Base-by-base conservation (phyloP, 64 coral and sea anemone genomes). In the Astreopora myriophthalma region DNA sequence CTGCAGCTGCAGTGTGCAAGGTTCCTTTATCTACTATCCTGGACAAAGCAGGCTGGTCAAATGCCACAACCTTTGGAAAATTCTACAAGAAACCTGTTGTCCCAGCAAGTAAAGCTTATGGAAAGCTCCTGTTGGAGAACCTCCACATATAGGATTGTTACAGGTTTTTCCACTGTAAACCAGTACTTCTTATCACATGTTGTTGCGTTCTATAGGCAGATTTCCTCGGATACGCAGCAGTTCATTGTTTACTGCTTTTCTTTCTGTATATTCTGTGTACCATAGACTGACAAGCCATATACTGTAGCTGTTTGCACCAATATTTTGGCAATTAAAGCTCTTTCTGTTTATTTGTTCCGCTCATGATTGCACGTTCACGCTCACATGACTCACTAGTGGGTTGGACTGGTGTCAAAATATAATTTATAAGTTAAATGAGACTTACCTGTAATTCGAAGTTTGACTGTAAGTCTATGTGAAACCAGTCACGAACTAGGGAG, bases 21-120 rank as follows among this genome's bases (percentile, higher is more conserved):
- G 85, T 87, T 57, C 85, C 69, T 74, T 88, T 73, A 75, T 88
- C 85, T 75, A 88, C 85, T 74, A 61, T 88, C 39, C 55, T 80
- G 76, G 76, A 57, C 46, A 80, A 80, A 28, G 76, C 46, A 80
- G 76, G 48, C 76, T 80, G 76, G 84, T 87, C 84, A 12, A 87
- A 71, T 87, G 84, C 37, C 84, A 87, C 6, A 87, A 87, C 84
- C 84, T 87, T 87, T 87, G 84, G 3, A 38, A 87, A 87, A 71
- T 87, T 87, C 84, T 87, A 87, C 84, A 87, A 87, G 39, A 87
- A 87, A 87, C 38, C 74, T 66, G 48, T 87, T 72, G 84, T 87
- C 84, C 84, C 84, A 87, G 84, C 84, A 87, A 71, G 20, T 87
- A 87, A 87, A 87, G 62, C 66, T 79, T 89, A 79, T 89, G 87